phyloP scores from a whole-genome alignment of 2,113 vertebrate genomes.

The Brienomyrus brachyistius region DNA sequence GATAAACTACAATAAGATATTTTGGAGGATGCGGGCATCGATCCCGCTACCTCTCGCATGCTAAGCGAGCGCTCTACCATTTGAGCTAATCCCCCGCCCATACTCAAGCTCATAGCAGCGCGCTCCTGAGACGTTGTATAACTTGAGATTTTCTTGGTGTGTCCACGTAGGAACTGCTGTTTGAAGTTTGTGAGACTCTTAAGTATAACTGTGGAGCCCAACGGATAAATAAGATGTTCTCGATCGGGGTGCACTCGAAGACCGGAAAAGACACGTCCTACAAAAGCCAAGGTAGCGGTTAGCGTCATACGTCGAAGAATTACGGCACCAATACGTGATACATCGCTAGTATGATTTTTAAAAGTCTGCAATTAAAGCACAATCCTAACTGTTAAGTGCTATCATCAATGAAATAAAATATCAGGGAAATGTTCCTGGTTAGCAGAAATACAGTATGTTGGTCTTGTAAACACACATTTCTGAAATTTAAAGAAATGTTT shows the following conservation, averaged over 20 bases:
- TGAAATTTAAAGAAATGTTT: not conserved
- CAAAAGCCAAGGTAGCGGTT: not conserved
- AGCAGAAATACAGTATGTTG: not conserved
- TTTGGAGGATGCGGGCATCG: constrained; percentile 21
- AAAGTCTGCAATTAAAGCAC: not conserved
- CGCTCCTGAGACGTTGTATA: not conserved
- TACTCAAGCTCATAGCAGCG: not conserved
- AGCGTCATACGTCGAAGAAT: not conserved
- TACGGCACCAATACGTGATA: not conserved
- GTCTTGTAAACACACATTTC: not conserved
- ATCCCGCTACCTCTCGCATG: constrained; percentile 30
- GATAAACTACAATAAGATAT: not conserved
- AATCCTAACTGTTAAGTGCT: not conserved
- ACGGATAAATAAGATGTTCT: constrained; percentile 75
- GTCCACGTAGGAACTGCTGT: constrained; percentile 74
- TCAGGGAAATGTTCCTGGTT: not conserved
- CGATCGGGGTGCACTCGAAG: constrained; percentile 73
- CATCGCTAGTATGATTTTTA: not conserved
- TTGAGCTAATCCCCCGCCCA: constrained; percentile 23
- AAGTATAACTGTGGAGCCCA: constrained; percentile 75
- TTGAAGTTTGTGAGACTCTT: constrained; percentile 61
- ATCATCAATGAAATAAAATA: not conserved
- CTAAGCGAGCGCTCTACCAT: constrained; percentile 30
- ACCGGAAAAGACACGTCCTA: constrained; percentile 69
- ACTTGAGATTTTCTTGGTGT: constrained; percentile 74